These are phyloP conservation scores for Daboia siamensis DNA, from an alignment of 2,113 vertebrate genomes.

Conservation along the genomic window DNA sequence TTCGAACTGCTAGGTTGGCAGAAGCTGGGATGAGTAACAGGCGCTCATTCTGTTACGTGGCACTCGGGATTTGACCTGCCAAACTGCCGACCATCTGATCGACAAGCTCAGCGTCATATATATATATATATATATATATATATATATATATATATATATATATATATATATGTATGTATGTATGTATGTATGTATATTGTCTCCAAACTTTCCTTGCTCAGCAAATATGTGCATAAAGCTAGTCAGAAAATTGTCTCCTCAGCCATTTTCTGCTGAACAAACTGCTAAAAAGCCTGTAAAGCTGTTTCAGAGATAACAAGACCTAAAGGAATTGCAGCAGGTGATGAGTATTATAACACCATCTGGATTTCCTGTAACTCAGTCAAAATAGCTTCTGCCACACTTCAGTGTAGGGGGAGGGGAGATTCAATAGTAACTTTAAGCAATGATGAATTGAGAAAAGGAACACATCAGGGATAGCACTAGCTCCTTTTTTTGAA, in stretches of 20 bases:
- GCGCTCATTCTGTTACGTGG: no score
- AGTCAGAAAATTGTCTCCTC: background rate
- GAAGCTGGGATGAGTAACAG: no score
- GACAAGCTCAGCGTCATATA: no score
- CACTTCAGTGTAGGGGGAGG: background rate
- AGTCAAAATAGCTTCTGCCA: constrained; percentile 29
- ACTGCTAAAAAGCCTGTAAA: constrained; percentile 22
- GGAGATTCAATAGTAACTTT: background rate
- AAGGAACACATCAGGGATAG: background rate
- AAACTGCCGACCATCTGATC: no score
- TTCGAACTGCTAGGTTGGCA: no score
- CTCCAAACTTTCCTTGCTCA: background rate
- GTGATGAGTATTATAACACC: constrained; percentile 30
- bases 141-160: no score
- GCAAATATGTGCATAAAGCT: background rate
- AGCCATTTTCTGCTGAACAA: background rate
- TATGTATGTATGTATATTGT: no score
- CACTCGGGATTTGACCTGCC: no score
- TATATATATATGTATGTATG: no score
- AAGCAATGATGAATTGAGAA: constrained; percentile 19
- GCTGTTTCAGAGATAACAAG: constrained; percentile 36
- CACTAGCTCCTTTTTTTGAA: background rate
- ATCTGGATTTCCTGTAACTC: constrained; percentile 41
- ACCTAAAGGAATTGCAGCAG: constrained; percentile 26
- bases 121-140: no score